These are phyloP conservation scores for Trichoplusia ni DNA, from an alignment of 1,140 invertebrate genomes.

Conservation along the genomic window DNA sequence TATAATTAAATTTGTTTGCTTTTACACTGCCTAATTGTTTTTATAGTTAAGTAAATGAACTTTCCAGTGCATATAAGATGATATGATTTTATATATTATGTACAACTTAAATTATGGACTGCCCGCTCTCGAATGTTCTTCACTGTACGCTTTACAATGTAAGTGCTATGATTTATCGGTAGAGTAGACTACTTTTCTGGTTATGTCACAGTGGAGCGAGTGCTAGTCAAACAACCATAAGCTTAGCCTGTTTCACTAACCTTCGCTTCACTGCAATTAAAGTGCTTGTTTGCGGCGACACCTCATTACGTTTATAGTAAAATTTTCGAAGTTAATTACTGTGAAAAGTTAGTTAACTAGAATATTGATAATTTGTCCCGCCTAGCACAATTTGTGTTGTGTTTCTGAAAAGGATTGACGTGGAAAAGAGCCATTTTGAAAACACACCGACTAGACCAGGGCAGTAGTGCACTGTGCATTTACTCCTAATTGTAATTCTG, in stretches of 20 bases:
- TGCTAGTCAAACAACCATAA: slow-evolving; percentile 25
- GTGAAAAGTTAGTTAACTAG: slow-evolving; percentile 48
- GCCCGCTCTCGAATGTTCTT: slow-evolving; percentile 72
- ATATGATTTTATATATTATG: slow-evolving; percentile 35
- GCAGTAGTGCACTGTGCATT: slow-evolving; percentile 77
- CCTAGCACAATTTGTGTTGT: slow-evolving; percentile 84
- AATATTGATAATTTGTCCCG: slow-evolving; percentile 52
- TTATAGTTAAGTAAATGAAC: slow-evolving; percentile 38
- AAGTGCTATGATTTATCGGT: slow-evolving; percentile 64
- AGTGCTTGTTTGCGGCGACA: slow-evolving; percentile 49
- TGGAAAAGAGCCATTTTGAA: slow-evolving; percentile 87
- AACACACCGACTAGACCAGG: slow-evolving; percentile 83
- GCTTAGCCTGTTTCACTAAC: slow-evolving; percentile 30
- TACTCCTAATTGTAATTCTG: slow-evolving; percentile 53
- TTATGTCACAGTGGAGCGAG: slow-evolving; percentile 69
- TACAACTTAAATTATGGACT: slow-evolving; percentile 61
- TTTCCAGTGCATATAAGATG: slow-evolving; percentile 37
- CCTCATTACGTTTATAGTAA: slow-evolving; percentile 35
- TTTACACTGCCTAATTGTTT: slow-evolving; percentile 40
- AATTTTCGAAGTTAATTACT: slow-evolving; percentile 31
- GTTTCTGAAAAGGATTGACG: slow-evolving; percentile 85
- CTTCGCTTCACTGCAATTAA: slow-evolving; percentile 67
- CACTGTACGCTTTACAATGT: slow-evolving; percentile 65
- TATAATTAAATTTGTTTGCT: slow-evolving; percentile 30
- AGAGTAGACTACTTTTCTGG: slow-evolving; percentile 70